Conservation (phyloP, 2,888 invertebrate species). For the Chloroclysta siterata region DNA sequence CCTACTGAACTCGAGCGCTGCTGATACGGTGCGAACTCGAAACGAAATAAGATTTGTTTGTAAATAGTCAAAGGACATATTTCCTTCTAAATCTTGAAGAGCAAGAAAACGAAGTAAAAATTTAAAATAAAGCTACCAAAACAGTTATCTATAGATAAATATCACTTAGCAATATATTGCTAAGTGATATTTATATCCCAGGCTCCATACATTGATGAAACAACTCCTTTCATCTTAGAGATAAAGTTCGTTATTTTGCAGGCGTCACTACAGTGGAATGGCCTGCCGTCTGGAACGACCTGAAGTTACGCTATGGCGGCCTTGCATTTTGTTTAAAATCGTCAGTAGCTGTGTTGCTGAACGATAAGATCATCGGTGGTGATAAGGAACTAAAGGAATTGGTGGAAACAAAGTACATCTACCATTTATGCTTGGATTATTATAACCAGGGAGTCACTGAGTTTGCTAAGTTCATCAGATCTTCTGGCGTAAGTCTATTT, state of each 20-base stretch:
- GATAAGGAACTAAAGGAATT: conserved; percentile 75
- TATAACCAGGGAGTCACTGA: conserved; percentile 67
- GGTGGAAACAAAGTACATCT: conserved; percentile 73
- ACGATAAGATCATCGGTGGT: conserved; percentile 82
- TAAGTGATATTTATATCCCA: no score
- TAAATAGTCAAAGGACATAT: no score
- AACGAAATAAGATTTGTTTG: no score
- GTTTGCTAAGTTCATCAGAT: conserved; percentile 70
- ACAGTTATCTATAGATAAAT: no score
- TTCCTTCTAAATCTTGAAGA: no score
- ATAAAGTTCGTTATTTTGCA: conserved; percentile 34
- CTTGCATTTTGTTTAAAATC: conserved; percentile 72
- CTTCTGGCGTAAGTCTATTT: conserved; percentile 71
- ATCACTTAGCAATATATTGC: no score
- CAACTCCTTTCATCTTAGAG: no score
- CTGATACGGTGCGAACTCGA: no score
- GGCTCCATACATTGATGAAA: no score
- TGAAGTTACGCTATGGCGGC: conserved; percentile 73
- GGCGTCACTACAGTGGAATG: conserved; percentile 73
- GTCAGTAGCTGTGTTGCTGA: conserved; percentile 77
- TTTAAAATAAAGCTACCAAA: no score
- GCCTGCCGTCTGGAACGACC: conserved; percentile 63
- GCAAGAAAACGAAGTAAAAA: no score
- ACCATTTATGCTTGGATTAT: conserved; percentile 75
- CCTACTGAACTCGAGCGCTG: no score